Evolutionary conservation across 92 coral and sea anemone species (phyloP).

Genomic region (Porites rus): DNA sequence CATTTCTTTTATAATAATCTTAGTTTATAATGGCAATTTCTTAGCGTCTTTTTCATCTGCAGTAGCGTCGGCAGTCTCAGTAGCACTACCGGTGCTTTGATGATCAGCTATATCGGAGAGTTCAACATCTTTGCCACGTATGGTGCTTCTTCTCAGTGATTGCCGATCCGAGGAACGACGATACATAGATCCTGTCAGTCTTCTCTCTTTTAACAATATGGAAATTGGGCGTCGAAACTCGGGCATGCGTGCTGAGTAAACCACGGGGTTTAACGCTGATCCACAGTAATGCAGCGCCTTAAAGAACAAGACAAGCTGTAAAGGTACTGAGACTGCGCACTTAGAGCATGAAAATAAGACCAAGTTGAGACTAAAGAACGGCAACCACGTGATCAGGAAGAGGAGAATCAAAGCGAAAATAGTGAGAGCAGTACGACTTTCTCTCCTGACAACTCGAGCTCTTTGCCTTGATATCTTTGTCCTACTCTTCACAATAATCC

Average conservation of each 20-base stretch:
- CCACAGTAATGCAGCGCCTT: slow-evolving; percentile 83
- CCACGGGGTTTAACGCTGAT: slow-evolving; percentile 78
- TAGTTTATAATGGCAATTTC: not conserved
- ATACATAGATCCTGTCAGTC: slow-evolving; percentile 67
- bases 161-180: slow-evolving; percentile 43
- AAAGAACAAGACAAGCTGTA: slow-evolving; percentile 64
- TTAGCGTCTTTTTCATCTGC: slow-evolving; percentile 8
- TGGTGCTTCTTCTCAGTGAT: slow-evolving; percentile 24
- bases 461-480: slow-evolving; percentile 67
- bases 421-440: slow-evolving; percentile 74
- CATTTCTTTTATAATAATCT: not conserved
- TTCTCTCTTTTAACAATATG: slow-evolving; percentile 59
- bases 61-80: not conserved
- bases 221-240: slow-evolving; percentile 80
- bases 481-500: slow-evolving; percentile 66
- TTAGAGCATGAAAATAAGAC: slow-evolving; percentile 64
- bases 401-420: slow-evolving; percentile 72
- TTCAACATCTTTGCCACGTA: slow-evolving; percentile 36
- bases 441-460: slow-evolving; percentile 66
- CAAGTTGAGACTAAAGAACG: slow-evolving; percentile 83
- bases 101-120: slow-evolving; percentile 46
- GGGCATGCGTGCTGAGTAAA: slow-evolving; percentile 88
- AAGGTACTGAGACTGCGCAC: slow-evolving; percentile 52
- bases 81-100: slow-evolving; percentile 11
- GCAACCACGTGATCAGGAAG: slow-evolving; percentile 83